Evolutionary conservation across 2,888 invertebrate species (phyloP).

Genomic region (Rhagium mordax): DNA sequence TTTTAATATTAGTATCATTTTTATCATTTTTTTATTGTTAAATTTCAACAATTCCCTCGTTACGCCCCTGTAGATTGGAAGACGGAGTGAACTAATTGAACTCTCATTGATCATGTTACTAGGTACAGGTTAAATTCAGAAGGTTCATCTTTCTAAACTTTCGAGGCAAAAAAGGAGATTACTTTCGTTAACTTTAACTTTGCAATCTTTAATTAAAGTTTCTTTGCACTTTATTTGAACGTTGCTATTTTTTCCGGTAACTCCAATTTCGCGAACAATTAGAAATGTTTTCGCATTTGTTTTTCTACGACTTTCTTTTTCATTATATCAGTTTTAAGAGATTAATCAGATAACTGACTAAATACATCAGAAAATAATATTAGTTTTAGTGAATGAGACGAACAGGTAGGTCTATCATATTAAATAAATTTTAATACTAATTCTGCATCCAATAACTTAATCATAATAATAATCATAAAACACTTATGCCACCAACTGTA

Average conservation of each 20-base stretch:
- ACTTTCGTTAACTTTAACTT: conserved; percentile 10
- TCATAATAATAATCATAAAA: no score
- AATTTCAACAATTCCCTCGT: not conserved
- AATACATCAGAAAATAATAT: no score
- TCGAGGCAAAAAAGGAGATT: not conserved
- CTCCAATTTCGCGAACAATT: not conserved
- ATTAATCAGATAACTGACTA: not conserved
- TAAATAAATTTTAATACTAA: no score
- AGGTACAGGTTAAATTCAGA: not conserved
- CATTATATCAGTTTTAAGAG: not conserved
- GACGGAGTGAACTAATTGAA: conserved; percentile 39
- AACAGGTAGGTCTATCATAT: no score
- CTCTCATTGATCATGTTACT: conserved; percentile 38
- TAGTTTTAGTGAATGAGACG: no score
- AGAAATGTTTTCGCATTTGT: not conserved
- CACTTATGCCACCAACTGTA: no score
- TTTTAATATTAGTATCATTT: no score
- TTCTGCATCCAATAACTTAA: no score
- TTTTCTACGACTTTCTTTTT: not conserved
- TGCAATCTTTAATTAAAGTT: conserved; percentile 13
- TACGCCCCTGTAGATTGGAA: not conserved
- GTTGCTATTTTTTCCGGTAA: not conserved
- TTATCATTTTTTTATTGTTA: not conserved
- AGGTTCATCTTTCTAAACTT: conserved; percentile 2
- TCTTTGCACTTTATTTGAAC: not conserved